These are phyloP conservation scores for Tyria jacobaeae DNA, from an alignment of 2,888 invertebrate genomes.

Conservation along the genomic window DNA sequence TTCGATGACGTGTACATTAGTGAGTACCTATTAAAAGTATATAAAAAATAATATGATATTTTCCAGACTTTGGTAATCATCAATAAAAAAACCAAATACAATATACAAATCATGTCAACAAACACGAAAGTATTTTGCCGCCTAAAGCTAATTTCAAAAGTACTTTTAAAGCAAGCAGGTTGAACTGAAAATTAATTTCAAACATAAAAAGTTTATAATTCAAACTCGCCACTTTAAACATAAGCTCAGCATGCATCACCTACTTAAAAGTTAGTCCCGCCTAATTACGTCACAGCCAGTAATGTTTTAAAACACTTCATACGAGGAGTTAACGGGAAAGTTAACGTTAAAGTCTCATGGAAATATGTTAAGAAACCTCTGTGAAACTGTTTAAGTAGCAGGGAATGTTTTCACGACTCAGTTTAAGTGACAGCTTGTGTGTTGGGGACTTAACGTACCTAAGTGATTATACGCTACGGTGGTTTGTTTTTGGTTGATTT, in stretches of 20 bases:
- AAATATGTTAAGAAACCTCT: slow-evolving; percentile 59
- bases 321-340: slow-evolving; percentile 65
- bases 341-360: slow-evolving; percentile 64
- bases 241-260: slow-evolving; percentile 58
- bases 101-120: neutral
- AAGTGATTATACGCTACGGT: slow-evolving; percentile 50
- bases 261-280: slow-evolving; percentile 65
- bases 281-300: slow-evolving; percentile 73
- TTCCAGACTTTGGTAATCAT: neutral
- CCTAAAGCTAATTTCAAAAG: slow-evolving; percentile 19
- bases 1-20: no score
- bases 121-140: slow-evolving; percentile 10
- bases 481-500: slow-evolving; percentile 45
- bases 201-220: slow-evolving; percentile 46
- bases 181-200: slow-evolving; percentile 46
- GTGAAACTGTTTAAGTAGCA: slow-evolving; percentile 54
- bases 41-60: no score
- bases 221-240: slow-evolving; percentile 55
- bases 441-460: slow-evolving; percentile 48
- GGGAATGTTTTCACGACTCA: slow-evolving; percentile 51
- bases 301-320: slow-evolving; percentile 80
- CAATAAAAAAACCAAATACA: neutral
- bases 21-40: no score
- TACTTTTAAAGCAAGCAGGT: slow-evolving; percentile 27
- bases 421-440: slow-evolving; percentile 63